Conservation (phyloP, 2,797 vertebrate genomes). For the Clamator glandarius region DNA sequence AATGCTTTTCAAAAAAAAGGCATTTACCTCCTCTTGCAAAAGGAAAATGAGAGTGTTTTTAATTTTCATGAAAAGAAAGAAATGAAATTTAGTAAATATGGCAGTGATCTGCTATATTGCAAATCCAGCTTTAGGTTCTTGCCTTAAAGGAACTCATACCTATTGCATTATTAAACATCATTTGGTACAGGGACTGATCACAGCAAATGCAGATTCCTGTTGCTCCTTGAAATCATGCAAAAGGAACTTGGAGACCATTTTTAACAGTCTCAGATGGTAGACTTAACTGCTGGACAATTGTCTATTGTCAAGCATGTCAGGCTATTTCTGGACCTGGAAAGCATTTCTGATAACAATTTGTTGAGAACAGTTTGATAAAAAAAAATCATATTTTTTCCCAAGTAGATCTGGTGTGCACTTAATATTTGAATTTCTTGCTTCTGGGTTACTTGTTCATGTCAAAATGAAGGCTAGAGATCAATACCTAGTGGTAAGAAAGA, state of each 20-base stretch:
- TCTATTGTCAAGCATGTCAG: neutral
- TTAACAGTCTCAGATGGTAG: neutral
- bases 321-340: neutral
- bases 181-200: neutral
- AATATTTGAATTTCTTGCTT: neutral
- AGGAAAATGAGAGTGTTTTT: neutral
- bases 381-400: neutral
- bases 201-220: neutral
- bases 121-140: neutral
- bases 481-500: neutral
- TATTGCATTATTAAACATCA: neutral
- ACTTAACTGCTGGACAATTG: neutral
- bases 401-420: neutral
- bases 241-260: neutral
- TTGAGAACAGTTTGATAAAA: neutral
- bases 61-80: neutral
- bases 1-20: too few species aligned
- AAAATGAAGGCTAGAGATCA: neutral
- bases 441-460: neutral
- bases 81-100: neutral
- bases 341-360: neutral
- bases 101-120: neutral
- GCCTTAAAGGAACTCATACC: neutral
- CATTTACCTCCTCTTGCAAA: neutral
- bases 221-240: neutral